phyloP scores from a whole-genome alignment of 2,113 vertebrate species.

The Oenanthe oenanthe region DNA sequence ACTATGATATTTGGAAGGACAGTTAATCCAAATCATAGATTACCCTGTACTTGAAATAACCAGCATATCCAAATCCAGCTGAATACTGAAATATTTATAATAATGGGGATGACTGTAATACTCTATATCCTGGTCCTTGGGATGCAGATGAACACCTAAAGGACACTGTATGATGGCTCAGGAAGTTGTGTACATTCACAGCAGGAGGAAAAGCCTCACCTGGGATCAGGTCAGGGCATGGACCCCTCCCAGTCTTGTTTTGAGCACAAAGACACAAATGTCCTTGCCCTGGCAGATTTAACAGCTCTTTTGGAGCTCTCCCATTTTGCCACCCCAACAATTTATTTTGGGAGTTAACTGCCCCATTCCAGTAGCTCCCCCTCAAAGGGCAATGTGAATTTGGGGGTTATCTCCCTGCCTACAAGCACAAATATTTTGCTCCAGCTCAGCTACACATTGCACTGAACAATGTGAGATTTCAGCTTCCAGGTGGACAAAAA shows the following conservation, averaged over 20 bases:
- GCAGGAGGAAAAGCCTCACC: not conserved
- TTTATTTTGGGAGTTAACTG: not conserved
- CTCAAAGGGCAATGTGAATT: rapidly evolving
- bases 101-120: not conserved
- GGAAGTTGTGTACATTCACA: not conserved
- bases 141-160: not conserved
- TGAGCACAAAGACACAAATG: not conserved
- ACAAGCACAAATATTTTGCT: not conserved
- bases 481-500: not conserved
- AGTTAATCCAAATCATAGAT: not conserved
- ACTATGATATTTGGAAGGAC: not conserved
- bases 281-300: not conserved
- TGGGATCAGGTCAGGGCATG: not conserved
- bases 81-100: not conserved
- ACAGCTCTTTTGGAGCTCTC: not conserved
- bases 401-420: not conserved
- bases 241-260: not conserved
- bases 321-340: not conserved
- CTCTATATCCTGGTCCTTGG: not conserved
- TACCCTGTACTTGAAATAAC: not conserved
- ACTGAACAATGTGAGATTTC: not conserved
- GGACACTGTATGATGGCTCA: not conserved
- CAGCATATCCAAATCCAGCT: not conserved
- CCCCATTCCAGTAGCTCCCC: not conserved
- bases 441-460: not conserved